Percentiles rank a stretch among this genome's conserved stretches.
phyloP scores from a whole-genome alignment of 1,140 invertebrate species.

The Drosophila azteca region DNA sequence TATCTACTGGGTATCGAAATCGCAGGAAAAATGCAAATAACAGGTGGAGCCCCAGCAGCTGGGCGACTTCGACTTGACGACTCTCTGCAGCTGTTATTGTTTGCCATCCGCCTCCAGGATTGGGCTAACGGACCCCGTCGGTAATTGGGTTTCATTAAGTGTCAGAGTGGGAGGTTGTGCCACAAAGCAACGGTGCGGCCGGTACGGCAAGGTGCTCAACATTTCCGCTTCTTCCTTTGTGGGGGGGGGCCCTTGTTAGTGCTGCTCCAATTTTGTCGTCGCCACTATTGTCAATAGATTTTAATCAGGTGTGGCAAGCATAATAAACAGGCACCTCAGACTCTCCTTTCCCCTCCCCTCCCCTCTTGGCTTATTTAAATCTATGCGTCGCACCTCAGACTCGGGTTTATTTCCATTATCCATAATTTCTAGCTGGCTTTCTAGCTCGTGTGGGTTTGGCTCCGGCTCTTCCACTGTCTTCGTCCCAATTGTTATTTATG shows the following conservation, averaged over 20 bases:
- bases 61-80: slow-evolving; percentile 42
- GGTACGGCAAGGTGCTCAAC: not conserved
- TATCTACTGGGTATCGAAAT: slow-evolving; percentile 20
- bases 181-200: not conserved
- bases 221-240: slow-evolving; percentile 52
- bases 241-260: slow-evolving; percentile 59
- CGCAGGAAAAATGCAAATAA: slow-evolving; percentile 70
- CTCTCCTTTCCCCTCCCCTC: not conserved
- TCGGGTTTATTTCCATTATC: slow-evolving; percentile 58
- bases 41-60: slow-evolving; percentile 62
- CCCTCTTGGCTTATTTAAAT: slow-evolving; percentile 48
- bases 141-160: slow-evolving; percentile 76
- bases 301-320: slow-evolving; percentile 80
- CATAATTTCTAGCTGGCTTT: not conserved
- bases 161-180: not conserved
- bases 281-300: slow-evolving; percentile 73
- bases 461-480: slow-evolving; percentile 16
- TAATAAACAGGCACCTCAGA: slow-evolving; percentile 59
- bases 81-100: slow-evolving; percentile 70
- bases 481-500: slow-evolving; percentile 71
- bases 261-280: slow-evolving; percentile 56
- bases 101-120: slow-evolving; percentile 43
- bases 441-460: slow-evolving; percentile 1
- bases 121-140: slow-evolving; percentile 30
- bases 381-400: slow-evolving; percentile 44